A percentile compares a stretch with the other conserved stretches of the same genome.
These are phyloP conservation scores for Euura saliciscinereae DNA, from an alignment of 1,140 invertebrate genomes.

Conservation along the genomic window DNA sequence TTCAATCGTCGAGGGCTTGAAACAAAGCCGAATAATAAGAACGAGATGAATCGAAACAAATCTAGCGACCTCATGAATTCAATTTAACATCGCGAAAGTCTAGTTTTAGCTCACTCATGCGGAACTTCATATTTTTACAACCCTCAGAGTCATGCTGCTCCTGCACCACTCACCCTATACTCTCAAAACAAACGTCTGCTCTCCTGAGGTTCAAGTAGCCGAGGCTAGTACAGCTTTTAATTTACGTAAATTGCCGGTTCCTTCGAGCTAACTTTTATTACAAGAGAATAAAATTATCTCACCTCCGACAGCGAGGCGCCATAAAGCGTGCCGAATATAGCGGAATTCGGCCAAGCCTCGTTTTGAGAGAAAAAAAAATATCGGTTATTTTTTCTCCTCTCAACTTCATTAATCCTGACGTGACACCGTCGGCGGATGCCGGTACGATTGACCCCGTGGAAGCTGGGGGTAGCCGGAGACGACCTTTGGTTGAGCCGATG, in stretches of 20 bases:
- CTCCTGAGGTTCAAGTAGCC: neutral
- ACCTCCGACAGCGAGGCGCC: constrained; percentile 7
- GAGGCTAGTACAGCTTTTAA: constrained; percentile 40
- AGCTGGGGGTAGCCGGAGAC: too few relatives aligned
- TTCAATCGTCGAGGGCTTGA: too few relatives aligned
- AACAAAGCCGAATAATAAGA: too few relatives aligned
- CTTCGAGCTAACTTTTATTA: constrained; percentile 11
- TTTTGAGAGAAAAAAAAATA: too few relatives aligned
- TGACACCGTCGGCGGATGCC: too few relatives aligned
- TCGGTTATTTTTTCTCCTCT: too few relatives aligned
- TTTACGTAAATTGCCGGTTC: constrained; percentile 51
- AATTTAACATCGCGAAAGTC: neutral
- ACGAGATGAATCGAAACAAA: too few relatives aligned
- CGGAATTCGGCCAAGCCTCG: neutral
- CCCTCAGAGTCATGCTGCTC: neutral
- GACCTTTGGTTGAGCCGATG: too few relatives aligned
- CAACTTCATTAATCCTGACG: too few relatives aligned
- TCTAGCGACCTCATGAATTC: too few relatives aligned
- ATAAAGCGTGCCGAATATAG: constrained; percentile 1
- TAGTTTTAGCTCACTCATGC: neutral
- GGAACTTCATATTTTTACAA: neutral
- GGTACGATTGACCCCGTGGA: too few relatives aligned
- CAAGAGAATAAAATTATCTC: constrained; percentile 10
- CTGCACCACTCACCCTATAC: too few relatives aligned
- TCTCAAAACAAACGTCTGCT: neutral